A percentile compares a stretch with the other conserved stretches of the same genome.
Evolutionary conservation across 2,888 invertebrate genomes (phyloP).

Genomic region (Drosophila gaucha): DNA sequence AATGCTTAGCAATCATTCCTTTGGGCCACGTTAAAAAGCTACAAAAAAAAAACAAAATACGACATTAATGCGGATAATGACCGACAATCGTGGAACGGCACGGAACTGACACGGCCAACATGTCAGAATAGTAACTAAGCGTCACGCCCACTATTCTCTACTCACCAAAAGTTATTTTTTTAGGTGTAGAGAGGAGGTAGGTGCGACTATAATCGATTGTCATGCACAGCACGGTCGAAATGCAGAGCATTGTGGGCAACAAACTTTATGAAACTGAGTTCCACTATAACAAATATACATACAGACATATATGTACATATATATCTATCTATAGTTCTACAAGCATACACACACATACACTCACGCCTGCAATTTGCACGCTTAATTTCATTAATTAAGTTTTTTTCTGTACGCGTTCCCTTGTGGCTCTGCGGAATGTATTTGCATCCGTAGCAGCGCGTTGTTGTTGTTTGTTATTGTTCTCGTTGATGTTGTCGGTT

Average conservation of each 20-base stretch:
- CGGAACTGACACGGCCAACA: constrained; percentile 35
- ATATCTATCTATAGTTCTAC: neutral
- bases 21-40: constrained; percentile 30
- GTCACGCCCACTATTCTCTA: constrained; percentile 32
- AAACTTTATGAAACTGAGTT: neutral
- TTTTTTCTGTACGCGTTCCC: constrained; percentile 21
- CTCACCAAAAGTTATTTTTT: constrained; percentile 8
- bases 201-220: constrained; percentile 72
- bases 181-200: constrained; percentile 15
- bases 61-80: constrained; percentile 75
- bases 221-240: constrained; percentile 22
- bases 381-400: constrained; percentile 77
- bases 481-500: constrained; percentile 3
- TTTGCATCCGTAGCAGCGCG: constrained; percentile 30
- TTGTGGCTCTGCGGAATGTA: constrained; percentile 26
- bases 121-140: constrained; percentile 34
- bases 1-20: constrained; percentile 7
- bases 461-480: constrained; percentile 6
- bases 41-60: constrained; percentile 3
- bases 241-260: constrained; percentile 6
- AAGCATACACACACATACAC: constrained; percentile 14
- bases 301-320: neutral
- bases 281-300: neutral
- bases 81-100: constrained; percentile 45
- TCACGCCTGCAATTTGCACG: constrained; percentile 37